Evolutionary conservation across 2,888 invertebrate genomes (phyloP).

Genomic region (Temnothorax rugatulus): DNA sequence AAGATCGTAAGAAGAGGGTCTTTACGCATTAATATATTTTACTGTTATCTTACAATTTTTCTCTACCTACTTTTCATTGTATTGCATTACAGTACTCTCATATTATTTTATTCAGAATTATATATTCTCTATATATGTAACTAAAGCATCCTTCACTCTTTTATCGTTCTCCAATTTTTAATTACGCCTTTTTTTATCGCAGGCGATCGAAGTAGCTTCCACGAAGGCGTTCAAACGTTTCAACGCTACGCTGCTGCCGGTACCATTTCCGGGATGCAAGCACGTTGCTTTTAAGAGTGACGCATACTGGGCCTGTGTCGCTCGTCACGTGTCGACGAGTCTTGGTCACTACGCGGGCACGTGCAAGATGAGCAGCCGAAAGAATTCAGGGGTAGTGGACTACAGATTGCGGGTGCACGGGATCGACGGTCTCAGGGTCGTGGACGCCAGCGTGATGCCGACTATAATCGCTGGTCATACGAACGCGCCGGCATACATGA

Average conservation of each 20-base stretch:
- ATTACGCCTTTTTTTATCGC: constrained; percentile 22
- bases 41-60: neutral
- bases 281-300: constrained; percentile 89
- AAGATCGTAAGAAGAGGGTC: constrained; percentile 87
- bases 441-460: constrained; percentile 89
- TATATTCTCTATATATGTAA: too few relatives aligned
- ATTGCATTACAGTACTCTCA: neutral
- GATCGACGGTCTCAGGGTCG: constrained; percentile 87
- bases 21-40: neutral
- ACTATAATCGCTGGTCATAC: constrained; percentile 88
- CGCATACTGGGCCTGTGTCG: constrained; percentile 92
- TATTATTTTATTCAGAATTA: neutral
- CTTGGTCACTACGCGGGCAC: constrained; percentile 88
- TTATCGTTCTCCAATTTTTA: neutral
- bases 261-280: constrained; percentile 91
- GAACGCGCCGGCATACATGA: constrained; percentile 88
- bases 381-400: constrained; percentile 87
- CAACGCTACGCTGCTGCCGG: constrained; percentile 87
- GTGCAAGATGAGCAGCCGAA: constrained; percentile 87
- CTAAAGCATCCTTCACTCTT: neutral
- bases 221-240: constrained; percentile 87
- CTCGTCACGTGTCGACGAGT: constrained; percentile 90
- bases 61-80: neutral
- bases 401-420: constrained; percentile 87
- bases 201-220: constrained; percentile 88